Evolutionary conservation across 2,888 invertebrate species (phyloP).

Genomic region (Pardosa pseudoannulata): DNA sequence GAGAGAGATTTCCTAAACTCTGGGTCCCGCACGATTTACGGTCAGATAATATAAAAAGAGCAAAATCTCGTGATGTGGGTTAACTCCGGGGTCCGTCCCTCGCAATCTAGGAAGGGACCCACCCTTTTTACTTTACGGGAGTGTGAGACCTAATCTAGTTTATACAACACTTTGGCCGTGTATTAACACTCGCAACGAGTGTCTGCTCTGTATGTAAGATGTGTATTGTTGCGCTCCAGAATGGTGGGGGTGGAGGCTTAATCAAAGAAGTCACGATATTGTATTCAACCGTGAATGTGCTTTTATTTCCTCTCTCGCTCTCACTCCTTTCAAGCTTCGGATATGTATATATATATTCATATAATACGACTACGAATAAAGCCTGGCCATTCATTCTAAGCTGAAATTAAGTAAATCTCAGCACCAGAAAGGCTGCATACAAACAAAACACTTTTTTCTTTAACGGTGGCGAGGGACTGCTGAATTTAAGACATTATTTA

Average conservation of each 20-base stretch:
- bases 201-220: neutral
- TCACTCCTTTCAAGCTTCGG: too few relatives aligned
- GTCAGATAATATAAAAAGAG: neutral
- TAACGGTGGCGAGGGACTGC: too few relatives aligned
- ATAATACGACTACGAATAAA: too few relatives aligned
- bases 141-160: neutral
- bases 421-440: too few relatives aligned
- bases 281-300: constrained; percentile 1
- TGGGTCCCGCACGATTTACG: neutral
- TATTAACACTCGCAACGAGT: neutral
- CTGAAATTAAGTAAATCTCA: too few relatives aligned
- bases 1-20: neutral
- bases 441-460: too few relatives aligned
- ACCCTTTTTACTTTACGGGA: constrained; percentile 24
- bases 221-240: constrained; percentile 2
- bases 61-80: constrained; percentile 27
- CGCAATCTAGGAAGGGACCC: constrained; percentile 24
- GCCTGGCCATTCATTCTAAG: too few relatives aligned
- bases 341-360: too few relatives aligned
- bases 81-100: constrained; percentile 19
- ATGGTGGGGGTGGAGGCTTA: constrained; percentile 19
- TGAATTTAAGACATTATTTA: too few relatives aligned
- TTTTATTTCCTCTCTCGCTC: too few relatives aligned
- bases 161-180: neutral
- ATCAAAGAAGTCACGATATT: constrained; percentile 35